These are phyloP conservation scores for Rhinogobio ventralis DNA, from an alignment of 2,797 vertebrate genomes.

Conservation along the genomic window DNA sequence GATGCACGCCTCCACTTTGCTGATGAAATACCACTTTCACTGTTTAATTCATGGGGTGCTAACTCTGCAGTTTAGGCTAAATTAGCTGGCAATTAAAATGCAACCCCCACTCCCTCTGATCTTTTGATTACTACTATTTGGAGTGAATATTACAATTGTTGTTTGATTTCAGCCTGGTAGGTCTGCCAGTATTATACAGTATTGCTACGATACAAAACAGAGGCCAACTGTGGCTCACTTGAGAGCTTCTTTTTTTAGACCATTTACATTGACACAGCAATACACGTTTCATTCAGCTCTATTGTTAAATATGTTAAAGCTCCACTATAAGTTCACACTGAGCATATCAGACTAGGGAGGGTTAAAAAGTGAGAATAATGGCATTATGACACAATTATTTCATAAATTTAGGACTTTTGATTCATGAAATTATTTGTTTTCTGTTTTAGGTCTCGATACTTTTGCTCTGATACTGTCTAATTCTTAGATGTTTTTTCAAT, in stretches of 20 bases:
- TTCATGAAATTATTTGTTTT: background rate
- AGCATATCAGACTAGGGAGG: background rate
- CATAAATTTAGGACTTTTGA: background rate
- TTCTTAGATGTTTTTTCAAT: too few relatives aligned
- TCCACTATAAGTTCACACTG: background rate
- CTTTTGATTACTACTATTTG: slow-evolving; percentile 28
- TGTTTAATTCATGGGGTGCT: slow-evolving; percentile 58
- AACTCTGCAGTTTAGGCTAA: slow-evolving; percentile 55
- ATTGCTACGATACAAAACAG: slow-evolving; percentile 1
- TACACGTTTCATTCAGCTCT: background rate
- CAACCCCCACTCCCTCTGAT: slow-evolving; percentile 20
- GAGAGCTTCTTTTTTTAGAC: background rate
- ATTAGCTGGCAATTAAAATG: slow-evolving; percentile 58
- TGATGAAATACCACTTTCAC: slow-evolving; percentile 50
- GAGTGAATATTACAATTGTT: slow-evolving; percentile 17
- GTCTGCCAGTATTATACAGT: background rate
- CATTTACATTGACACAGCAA: background rate
- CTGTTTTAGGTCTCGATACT: background rate
- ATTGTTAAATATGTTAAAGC: background rate
- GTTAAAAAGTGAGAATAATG: background rate
- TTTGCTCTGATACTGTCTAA: background rate
- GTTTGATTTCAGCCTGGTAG: background rate
- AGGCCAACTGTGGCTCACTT: background rate
- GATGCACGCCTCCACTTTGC: slow-evolving; percentile 63
- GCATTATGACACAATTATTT: background rate